Conservation (phyloP, 2,888 invertebrate genomes). For the Ctenicera cuprea region DNA sequence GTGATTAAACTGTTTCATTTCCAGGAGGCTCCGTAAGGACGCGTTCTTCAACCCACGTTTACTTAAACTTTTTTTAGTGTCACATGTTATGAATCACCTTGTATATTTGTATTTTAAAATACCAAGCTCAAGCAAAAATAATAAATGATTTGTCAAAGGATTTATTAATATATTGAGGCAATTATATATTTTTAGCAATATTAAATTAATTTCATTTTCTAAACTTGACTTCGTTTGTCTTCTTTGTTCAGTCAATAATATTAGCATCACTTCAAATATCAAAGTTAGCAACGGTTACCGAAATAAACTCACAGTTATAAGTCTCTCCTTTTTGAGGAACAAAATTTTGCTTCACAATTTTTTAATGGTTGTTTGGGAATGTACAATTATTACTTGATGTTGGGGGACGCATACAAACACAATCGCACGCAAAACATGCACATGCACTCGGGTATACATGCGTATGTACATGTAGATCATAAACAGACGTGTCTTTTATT, state of each 20-base stretch:
- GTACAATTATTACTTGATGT: too few relatives aligned
- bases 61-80: too few relatives aligned
- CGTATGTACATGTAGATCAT: not conserved
- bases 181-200: not conserved
- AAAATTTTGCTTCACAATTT: too few relatives aligned
- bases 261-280: slow-evolving; percentile 3
- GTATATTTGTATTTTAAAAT: too few relatives aligned
- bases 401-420: not conserved
- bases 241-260: not conserved
- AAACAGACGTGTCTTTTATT: not conserved
- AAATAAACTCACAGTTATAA: not conserved
- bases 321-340: not conserved
- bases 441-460: slow-evolving; percentile 22
- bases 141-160: too few relatives aligned
- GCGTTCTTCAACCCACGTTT: too few relatives aligned
- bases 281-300: slow-evolving; percentile 1
- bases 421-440: slow-evolving; percentile 19
- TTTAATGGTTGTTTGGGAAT: too few relatives aligned
- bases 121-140: too few relatives aligned
- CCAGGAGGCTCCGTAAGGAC: too few relatives aligned
- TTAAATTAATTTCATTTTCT: not conserved
- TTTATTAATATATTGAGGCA: too few relatives aligned
- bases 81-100: too few relatives aligned
- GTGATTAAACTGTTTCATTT: too few relatives aligned
- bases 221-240: not conserved